These are phyloP conservation scores for Bradysia coprophila DNA, from an alignment of 1,140 invertebrate genomes.

Conservation along the genomic window DNA sequence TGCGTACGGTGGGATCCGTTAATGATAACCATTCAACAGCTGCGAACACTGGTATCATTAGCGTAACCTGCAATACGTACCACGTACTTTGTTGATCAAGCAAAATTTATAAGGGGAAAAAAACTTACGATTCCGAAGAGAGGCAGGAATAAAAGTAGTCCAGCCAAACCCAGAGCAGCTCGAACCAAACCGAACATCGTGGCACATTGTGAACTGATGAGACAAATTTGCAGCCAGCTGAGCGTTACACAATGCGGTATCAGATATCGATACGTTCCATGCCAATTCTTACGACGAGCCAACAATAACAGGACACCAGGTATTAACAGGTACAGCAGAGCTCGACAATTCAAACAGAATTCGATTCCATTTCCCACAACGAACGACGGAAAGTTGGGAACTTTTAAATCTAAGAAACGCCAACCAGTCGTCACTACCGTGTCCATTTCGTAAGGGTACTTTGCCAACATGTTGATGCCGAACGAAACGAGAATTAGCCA, in stretches of 20 bases:
- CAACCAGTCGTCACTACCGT: conserved; percentile 58
- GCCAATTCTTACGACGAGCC: conserved; percentile 52
- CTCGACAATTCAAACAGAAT: conserved; percentile 63
- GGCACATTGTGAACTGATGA: conserved; percentile 57
- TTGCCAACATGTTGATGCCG: conserved; percentile 57
- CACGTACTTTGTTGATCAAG: no score
- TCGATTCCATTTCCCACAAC: conserved; percentile 64
- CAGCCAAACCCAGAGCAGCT: conserved; percentile 53
- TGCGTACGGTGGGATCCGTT: conserved; percentile 37
- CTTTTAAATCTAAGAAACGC: conserved; percentile 57
- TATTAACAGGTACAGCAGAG: conserved; percentile 56
- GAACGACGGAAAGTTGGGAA: conserved; percentile 63
- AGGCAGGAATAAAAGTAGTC: conserved; percentile 55
- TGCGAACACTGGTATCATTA: conserved; percentile 51
- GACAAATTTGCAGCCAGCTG: conserved; percentile 70
- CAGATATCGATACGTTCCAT: conserved; percentile 53
- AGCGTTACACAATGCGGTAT: conserved; percentile 72
- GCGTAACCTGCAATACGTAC: no score
- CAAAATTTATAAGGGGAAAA: no score
- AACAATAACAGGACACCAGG: conserved; percentile 51
- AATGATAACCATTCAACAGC: conserved; percentile 47
- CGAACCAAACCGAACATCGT: conserved; percentile 61
- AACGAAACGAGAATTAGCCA: conserved; percentile 55
- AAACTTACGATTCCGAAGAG: conserved; percentile 60
- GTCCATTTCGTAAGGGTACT: conserved; percentile 69